Conservation (phyloP, 2,113 vertebrate genomes). For the Myodes glareolus region DNA sequence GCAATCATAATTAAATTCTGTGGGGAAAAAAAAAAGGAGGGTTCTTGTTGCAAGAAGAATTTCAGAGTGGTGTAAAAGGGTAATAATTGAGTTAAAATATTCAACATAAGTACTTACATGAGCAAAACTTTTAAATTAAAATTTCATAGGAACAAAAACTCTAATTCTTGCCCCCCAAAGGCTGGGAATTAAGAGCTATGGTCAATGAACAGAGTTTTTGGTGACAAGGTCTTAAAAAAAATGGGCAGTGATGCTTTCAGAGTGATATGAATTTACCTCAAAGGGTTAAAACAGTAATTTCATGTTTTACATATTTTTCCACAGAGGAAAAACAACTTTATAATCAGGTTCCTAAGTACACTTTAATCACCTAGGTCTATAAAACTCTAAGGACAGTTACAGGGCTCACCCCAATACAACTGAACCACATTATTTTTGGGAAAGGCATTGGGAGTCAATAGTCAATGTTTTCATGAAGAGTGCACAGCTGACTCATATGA, state of each 20-base stretch:
- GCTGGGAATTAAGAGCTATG: background rate
- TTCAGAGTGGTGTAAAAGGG: background rate
- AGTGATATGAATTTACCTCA: background rate
- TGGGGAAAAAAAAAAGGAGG: background rate
- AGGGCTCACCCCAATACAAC: background rate
- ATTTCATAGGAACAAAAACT: background rate
- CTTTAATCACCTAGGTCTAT: background rate
- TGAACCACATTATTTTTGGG: background rate
- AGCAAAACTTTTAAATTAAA: background rate
- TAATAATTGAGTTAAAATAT: background rate
- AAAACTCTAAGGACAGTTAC: background rate
- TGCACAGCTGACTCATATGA: accelerated
- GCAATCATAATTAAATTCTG: background rate
- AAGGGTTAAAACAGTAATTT: background rate
- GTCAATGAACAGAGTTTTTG: background rate
- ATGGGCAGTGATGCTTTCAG: background rate
- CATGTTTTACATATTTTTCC: background rate
- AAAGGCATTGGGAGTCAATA: background rate
- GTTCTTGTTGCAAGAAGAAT: background rate
- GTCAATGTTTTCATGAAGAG: background rate
- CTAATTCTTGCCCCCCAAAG: background rate
- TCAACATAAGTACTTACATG: background rate
- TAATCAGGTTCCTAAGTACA: background rate
- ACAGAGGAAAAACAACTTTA: background rate
- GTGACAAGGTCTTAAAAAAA: background rate